A percentile compares a stretch with the other conserved stretches of the same genome.
phyloP scores from a whole-genome alignment of 2,113 vertebrate species.

The Saccopteryx bilineata region DNA sequence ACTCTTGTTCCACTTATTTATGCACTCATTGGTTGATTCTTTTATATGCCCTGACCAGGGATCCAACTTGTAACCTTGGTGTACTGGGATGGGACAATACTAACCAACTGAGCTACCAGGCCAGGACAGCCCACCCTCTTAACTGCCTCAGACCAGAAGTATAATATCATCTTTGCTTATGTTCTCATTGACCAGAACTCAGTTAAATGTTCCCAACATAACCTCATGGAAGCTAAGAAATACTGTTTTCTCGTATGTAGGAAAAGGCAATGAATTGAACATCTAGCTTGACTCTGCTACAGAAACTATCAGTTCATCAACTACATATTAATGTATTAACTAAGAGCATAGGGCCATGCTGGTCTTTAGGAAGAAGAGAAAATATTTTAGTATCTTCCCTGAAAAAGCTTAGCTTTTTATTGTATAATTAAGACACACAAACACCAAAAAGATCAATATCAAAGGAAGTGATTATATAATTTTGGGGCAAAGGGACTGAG shows the following conservation, averaged over 20 bases:
- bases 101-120: too few relatives aligned
- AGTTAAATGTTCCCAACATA: not conserved
- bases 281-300: conserved; percentile 16
- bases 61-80: too few relatives aligned
- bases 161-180: not conserved
- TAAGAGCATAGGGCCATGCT: not conserved
- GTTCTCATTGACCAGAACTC: not conserved
- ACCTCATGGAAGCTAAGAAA: not conserved
- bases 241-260: not conserved
- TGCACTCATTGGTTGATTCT: too few relatives aligned
- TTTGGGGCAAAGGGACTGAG: not conserved
- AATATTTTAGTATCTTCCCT: not conserved
- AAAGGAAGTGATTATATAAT: not conserved
- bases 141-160: not conserved
- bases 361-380: not conserved
- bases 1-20: not conserved
- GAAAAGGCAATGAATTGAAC: not conserved
- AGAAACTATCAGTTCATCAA: not conserved
- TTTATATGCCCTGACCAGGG: too few relatives aligned
- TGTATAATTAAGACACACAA: not conserved
- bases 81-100: too few relatives aligned
- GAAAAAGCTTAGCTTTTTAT: not conserved
- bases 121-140: not conserved
- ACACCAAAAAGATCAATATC: not conserved
- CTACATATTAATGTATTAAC: not conserved